A percentile compares a stretch with the other conserved stretches of the same genome.
Conservation (phyloP, 2,797 vertebrate genomes). For the Onychomys arenicola region DNA sequence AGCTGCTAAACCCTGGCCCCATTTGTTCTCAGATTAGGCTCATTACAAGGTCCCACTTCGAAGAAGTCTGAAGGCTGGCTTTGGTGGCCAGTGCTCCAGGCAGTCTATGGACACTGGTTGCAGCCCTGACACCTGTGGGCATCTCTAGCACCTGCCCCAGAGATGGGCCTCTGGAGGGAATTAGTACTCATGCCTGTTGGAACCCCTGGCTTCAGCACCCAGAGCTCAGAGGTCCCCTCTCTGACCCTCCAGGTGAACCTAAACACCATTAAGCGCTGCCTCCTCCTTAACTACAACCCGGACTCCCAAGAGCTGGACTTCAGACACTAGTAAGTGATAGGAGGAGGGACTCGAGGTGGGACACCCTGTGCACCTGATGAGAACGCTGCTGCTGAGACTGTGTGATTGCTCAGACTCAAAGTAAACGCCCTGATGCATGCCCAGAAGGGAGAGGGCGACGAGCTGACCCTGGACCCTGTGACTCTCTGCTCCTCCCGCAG, state of each 20-base stretch:
- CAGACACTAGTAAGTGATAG: constrained; percentile 94
- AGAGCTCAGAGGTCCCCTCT: neutral
- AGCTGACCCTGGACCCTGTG: rapidly evolving
- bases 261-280: constrained; percentile 95
- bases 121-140: neutral
- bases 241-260: constrained; percentile 90
- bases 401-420: constrained; percentile 89
- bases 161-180: neutral
- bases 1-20: neutral
- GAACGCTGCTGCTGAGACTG: constrained; percentile 85
- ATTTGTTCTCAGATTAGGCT: no score
- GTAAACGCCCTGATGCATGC: constrained; percentile 91
- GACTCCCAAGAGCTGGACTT: constrained; percentile 91
- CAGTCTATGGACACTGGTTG: neutral
- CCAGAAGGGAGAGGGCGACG: neutral
- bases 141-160: no score
- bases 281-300: constrained; percentile 92
- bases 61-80: neutral
- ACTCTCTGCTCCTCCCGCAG: constrained; percentile 80
- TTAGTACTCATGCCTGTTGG: neutral
- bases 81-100: neutral
- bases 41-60: neutral
- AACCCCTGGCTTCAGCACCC: neutral
- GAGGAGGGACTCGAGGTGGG: rapidly evolving
- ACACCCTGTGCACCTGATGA: constrained; percentile 87